Conservation (phyloP, 1,140 invertebrate genomes). For the Drosophila pandora region DNA sequence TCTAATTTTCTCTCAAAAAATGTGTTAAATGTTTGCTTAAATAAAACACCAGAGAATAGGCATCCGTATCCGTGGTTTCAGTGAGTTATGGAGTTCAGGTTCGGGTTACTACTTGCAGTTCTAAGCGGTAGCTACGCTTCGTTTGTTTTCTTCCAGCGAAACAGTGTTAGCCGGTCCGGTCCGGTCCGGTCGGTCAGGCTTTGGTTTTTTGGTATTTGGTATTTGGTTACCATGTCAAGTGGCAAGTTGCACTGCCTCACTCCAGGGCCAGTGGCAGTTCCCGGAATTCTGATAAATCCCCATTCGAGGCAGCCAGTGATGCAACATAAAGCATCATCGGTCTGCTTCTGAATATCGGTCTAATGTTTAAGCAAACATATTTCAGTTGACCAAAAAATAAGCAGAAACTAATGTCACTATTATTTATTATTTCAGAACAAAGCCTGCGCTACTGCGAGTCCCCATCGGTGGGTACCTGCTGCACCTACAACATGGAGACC, state of each 20-base stretch:
- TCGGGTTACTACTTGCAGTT: conserved; percentile 66
- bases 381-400: background rate
- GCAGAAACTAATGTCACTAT: background rate
- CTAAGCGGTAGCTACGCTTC: conserved; percentile 62
- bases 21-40: conserved; percentile 82
- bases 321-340: conserved; percentile 24
- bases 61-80: conserved; percentile 26
- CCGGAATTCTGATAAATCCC: conserved; percentile 46
- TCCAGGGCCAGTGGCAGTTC: conserved; percentile 29
- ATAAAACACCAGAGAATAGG: conserved; percentile 40
- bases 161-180: conserved; percentile 35
- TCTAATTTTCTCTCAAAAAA: conserved; percentile 67
- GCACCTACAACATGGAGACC: conserved; percentile 81
- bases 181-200: conserved; percentile 28
- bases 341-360: conserved; percentile 30
- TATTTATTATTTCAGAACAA: conserved; percentile 59
- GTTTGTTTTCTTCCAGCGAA: conserved; percentile 70
- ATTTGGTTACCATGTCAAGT: conserved; percentile 79
- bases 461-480: conserved; percentile 79
- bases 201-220: conserved; percentile 59
- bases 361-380: conserved; percentile 53
- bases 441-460: conserved; percentile 80
- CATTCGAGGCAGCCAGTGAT: conserved; percentile 1
- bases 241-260: conserved; percentile 35
- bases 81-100: too few species aligned